Conservation (phyloP, 2,113 vertebrate genomes). For the Prunella fulvescens region DNA sequence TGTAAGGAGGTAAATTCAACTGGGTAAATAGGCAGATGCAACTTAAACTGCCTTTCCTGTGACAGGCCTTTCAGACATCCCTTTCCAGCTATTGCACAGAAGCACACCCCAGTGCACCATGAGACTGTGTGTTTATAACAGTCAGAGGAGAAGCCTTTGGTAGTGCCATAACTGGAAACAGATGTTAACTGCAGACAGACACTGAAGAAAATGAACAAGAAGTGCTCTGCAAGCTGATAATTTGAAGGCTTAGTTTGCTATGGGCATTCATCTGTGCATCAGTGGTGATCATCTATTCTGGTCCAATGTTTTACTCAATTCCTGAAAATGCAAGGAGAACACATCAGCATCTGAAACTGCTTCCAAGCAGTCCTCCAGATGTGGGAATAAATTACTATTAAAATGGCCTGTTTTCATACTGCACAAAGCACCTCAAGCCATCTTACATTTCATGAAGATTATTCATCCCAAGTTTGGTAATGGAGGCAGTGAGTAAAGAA, state of each 20-base stretch:
- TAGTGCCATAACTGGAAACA: slow-evolving; percentile 20
- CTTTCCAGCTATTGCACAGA: background rate
- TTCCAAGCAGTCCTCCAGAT: slow-evolving; percentile 21
- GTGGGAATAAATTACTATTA: background rate
- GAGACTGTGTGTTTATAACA: slow-evolving; percentile 7
- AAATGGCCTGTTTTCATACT: background rate
- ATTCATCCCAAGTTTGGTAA: background rate
- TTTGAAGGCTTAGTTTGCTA: slow-evolving; percentile 36
- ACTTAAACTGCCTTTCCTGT: background rate
- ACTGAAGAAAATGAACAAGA: slow-evolving; percentile 21
- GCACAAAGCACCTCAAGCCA: background rate
- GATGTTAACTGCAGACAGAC: slow-evolving; percentile 37
- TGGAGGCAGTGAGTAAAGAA: background rate
- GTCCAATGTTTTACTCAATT: background rate
- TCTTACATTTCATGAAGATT: background rate
- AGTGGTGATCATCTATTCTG: background rate
- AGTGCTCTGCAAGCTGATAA: background rate
- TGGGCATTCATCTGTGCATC: slow-evolving; percentile 18
- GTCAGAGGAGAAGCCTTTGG: slow-evolving; percentile 3
- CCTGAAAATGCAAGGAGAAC: background rate
- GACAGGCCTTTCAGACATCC: background rate
- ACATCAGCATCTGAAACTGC: background rate
- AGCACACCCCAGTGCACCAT: background rate
- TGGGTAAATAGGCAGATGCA: background rate
- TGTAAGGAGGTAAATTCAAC: background rate